Evolutionary conservation across 2,888 invertebrate genomes (phyloP).

Genomic region (Cyclophora punctaria): DNA sequence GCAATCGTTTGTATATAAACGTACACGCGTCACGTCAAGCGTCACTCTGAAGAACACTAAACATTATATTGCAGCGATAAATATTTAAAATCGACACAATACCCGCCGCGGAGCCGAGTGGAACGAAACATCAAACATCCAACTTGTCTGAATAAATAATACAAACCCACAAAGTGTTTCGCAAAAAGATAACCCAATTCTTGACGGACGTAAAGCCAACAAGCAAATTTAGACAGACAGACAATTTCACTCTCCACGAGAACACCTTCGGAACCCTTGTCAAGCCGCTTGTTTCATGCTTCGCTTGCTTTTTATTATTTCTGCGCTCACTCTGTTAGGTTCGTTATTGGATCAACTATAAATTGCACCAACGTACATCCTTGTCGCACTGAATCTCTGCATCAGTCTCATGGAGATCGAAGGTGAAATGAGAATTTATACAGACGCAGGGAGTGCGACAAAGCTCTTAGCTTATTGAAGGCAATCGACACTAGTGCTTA

Average conservation of each 20-base stretch:
- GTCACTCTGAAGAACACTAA: too few relatives aligned
- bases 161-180: conserved; percentile 3
- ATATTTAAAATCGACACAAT: too few relatives aligned
- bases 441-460: too few relatives aligned
- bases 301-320: conserved; percentile 22
- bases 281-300: conserved; percentile 17
- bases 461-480: too few relatives aligned
- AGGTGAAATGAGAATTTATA: conserved; percentile 4
- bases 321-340: conserved; percentile 15
- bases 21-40: too few relatives aligned
- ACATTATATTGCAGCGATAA: too few relatives aligned
- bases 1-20: too few relatives aligned
- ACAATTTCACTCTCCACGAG: too few relatives aligned
- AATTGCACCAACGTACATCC: conserved; percentile 5
- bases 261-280: conserved; percentile 17
- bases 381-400: conserved; percentile 5
- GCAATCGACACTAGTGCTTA: too few relatives aligned
- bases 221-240: conserved; percentile 6
- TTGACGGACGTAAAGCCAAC: conserved; percentile 10
- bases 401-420: conserved; percentile 10
- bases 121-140: too few relatives aligned
- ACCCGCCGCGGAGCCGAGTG: too few relatives aligned
- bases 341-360: conserved; percentile 11
- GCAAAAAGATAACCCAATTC: conserved; percentile 2
- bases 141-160: conserved; percentile 10